Evolutionary conservation across 2,797 vertebrate genomes (phyloP).

Genomic region (Cygnus olor): DNA sequence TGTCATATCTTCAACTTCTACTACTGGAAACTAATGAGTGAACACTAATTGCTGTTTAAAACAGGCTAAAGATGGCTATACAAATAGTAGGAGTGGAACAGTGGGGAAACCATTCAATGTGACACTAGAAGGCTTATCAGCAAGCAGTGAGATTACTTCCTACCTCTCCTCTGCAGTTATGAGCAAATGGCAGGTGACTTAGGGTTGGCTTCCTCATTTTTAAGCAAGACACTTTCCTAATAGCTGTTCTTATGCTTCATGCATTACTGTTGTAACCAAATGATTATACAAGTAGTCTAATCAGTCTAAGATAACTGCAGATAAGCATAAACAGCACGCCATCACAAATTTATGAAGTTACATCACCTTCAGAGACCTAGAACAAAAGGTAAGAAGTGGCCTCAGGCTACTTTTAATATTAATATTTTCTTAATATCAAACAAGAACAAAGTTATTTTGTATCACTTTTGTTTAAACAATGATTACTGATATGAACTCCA

Average conservation of each 20-base stretch:
- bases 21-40: background rate
- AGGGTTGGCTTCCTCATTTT: background rate
- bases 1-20: background rate
- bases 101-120: background rate
- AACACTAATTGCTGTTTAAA: background rate
- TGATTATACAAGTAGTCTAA: background rate
- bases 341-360: background rate
- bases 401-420: background rate
- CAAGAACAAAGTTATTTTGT: background rate
- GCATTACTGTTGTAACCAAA: background rate
- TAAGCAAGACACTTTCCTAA: background rate
- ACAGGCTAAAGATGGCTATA: background rate
- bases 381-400: background rate
- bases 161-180: background rate
- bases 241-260: background rate
- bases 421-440: background rate
- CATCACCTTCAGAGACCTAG: background rate
- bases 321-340: background rate
- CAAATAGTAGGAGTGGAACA: background rate
- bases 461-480: background rate
- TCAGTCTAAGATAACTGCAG: background rate
- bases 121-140: background rate
- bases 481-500: background rate
- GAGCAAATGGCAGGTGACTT: background rate
- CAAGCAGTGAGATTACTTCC: background rate